Percentiles rank a stretch among this genome's conserved stretches.
These are phyloP conservation scores for Laticauda laticaudata DNA, from an alignment of 2,113 vertebrate species.

Conservation along the genomic window DNA sequence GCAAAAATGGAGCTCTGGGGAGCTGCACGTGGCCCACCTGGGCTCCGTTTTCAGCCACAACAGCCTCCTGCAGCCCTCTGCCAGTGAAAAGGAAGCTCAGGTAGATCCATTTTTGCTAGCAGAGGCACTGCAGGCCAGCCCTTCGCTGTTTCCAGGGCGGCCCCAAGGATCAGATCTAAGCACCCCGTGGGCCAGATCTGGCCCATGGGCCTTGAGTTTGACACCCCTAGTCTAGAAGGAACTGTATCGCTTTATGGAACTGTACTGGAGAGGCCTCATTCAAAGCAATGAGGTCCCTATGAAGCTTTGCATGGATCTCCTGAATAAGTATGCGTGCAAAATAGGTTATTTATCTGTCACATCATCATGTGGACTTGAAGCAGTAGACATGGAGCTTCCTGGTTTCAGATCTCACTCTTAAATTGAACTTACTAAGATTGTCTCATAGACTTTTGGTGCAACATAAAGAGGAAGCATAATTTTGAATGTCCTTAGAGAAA, in stretches of 20 bases:
- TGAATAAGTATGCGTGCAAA: not conserved
- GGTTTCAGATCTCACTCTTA: not conserved
- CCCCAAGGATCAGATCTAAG: too few relatives aligned
- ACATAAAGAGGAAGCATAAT: not conserved
- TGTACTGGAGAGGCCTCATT: not conserved
- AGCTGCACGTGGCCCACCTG: too few relatives aligned
- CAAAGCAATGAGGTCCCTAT: not conserved
- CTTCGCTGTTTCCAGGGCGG: too few relatives aligned
- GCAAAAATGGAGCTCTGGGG: too few relatives aligned
- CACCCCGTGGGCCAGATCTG: too few relatives aligned
- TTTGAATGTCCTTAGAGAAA: not conserved
- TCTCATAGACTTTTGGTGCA: not conserved
- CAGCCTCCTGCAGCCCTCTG: too few relatives aligned
- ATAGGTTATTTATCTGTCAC: not conserved
- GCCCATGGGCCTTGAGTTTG: too few relatives aligned
- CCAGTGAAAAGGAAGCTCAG: too few relatives aligned
- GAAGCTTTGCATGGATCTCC: not conserved
- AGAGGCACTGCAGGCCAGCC: too few relatives aligned
- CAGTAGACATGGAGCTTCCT: not conserved
- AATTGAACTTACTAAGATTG: not conserved
- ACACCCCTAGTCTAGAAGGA: not conserved
- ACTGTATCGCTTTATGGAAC: not conserved
- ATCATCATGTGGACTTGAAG: not conserved
- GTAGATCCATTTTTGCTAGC: too few relatives aligned
- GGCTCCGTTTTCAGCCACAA: too few relatives aligned